phyloP scores from a whole-genome alignment of 2,888 invertebrate species.

The Hyposoter didymator region DNA sequence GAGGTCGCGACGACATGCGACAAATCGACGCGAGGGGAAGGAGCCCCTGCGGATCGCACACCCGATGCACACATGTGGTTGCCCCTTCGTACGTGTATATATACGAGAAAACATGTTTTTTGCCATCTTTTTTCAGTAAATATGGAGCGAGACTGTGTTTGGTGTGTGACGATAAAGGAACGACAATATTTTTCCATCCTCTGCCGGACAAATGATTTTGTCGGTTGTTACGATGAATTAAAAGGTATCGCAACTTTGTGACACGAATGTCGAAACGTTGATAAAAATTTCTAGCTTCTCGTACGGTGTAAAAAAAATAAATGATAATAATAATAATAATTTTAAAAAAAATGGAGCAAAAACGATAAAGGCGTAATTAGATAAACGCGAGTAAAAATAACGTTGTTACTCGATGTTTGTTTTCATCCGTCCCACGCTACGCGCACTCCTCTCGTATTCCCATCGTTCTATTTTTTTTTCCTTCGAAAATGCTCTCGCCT shows the following conservation, averaged over 20 bases:
- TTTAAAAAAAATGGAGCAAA: neutral
- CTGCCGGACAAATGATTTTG: neutral
- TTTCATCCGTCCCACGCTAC: constrained; percentile 28
- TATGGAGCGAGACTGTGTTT: neutral
- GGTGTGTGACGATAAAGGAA: constrained; percentile 7
- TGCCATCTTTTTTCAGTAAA: neutral
- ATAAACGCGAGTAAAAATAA: constrained; percentile 1
- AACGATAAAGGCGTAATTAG: neutral
- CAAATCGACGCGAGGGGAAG: constrained; percentile 50
- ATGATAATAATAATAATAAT: too few species aligned
- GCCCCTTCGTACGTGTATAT: constrained; percentile 13
- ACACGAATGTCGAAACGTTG: neutral
- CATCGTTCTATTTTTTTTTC: constrained; percentile 27
- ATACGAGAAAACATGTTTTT: constrained; percentile 20
- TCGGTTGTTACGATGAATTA: neutral
- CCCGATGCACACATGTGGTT: constrained; percentile 38
- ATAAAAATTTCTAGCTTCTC: neutral
- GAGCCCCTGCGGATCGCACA: constrained; percentile 49
- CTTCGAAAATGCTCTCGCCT: constrained; percentile 3
- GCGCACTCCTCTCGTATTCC: constrained; percentile 6
- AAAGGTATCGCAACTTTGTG: neutral
- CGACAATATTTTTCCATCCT: constrained; percentile 6
- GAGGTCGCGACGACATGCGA: constrained; percentile 47
- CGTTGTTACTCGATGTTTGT: neutral
- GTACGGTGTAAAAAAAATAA: neutral